Conservation (phyloP, 2,888 invertebrate species). For the Ceramica pisi region DNA sequence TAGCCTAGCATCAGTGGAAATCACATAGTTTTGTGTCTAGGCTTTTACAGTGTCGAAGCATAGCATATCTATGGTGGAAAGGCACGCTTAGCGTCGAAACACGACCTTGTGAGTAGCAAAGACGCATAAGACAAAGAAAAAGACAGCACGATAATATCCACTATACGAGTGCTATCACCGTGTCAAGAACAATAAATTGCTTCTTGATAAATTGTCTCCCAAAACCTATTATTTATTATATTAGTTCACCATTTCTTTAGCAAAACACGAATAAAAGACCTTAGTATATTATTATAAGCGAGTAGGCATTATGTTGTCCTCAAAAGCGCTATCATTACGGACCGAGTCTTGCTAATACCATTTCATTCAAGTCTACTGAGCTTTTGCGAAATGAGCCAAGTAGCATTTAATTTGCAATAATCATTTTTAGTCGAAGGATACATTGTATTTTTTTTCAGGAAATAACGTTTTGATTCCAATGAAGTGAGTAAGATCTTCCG, state of each 20-base stretch:
- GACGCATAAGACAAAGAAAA: not conserved
- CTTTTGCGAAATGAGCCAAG: constrained; percentile 8
- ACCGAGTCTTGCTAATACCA: not conserved
- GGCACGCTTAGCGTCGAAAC: no score
- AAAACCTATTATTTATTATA: not conserved
- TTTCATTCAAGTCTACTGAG: constrained; percentile 5
- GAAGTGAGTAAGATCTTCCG: no score
- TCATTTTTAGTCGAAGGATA: not conserved
- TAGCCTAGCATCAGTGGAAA: no score
- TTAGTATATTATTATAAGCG: no score
- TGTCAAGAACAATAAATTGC: not conserved
- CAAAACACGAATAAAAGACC: not conserved
- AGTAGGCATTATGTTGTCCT: not conserved
- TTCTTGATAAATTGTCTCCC: not conserved
- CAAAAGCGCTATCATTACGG: not conserved
- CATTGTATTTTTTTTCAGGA: no score
- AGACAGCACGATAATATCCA: not conserved
- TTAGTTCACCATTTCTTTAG: not conserved
- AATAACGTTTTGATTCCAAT: no score
- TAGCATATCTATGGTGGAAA: no score
- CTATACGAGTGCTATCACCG: not conserved
- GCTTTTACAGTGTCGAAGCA: no score
- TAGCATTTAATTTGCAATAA: not conserved
- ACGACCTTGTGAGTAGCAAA: not conserved
- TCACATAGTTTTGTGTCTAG: no score